Percentiles rank a stretch among this genome's conserved stretches.
These are phyloP conservation scores for Chiloscyllium plagiosum DNA, from an alignment of 2,113 vertebrate genomes.

Conservation along the genomic window DNA sequence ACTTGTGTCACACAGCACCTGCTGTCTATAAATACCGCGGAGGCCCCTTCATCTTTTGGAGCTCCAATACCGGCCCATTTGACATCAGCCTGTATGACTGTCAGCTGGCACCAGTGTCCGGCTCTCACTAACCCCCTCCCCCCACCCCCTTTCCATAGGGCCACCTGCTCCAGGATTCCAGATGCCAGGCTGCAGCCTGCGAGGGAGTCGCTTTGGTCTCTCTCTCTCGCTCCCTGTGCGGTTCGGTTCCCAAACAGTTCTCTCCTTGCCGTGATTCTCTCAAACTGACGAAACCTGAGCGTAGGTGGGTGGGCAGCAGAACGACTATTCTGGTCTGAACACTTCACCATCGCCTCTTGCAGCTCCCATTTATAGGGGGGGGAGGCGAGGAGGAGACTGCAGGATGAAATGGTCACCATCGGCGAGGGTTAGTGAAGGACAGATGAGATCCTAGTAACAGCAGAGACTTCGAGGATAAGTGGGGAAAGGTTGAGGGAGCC, in stretches of 20 bases:
- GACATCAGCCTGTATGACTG: not conserved
- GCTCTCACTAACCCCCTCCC: not conserved
- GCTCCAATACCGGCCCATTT: not conserved
- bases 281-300: not conserved
- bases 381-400: not conserved
- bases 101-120: not conserved
- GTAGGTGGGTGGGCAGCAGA: no score
- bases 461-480: not conserved
- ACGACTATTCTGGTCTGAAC: not conserved
- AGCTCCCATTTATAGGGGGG: not conserved
- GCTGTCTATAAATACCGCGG: not conserved
- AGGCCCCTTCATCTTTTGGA: constrained; percentile 18
- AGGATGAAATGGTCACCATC: not conserved
- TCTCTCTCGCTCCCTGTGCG: no score
- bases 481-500: not conserved
- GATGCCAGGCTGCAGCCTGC: not conserved
- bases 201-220: not conserved
- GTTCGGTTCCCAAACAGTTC: not conserved
- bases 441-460: not conserved
- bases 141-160: not conserved
- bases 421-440: not conserved
- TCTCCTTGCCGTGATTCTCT: not conserved
- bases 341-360: not conserved
- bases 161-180: constrained; percentile 17
- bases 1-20: constrained; percentile 30